A percentile compares a stretch with the other conserved stretches of the same genome.
Conservation (phyloP, 35 echinoderm and acorn worm species). For the Ophioderma brevispina region DNA sequence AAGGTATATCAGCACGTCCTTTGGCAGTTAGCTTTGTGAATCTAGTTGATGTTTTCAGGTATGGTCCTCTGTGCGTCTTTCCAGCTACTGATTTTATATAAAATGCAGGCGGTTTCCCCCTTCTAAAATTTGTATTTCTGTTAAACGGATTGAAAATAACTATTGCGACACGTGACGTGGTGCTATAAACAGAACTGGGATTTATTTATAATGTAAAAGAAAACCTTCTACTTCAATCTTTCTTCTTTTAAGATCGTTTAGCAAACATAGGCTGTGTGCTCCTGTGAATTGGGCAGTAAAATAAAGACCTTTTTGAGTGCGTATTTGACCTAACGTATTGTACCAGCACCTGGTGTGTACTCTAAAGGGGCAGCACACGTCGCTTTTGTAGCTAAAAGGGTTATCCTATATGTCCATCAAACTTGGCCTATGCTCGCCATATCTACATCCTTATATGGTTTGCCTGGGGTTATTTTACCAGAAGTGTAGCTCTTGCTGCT, state of each 20-base stretch:
- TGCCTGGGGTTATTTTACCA: background rate
- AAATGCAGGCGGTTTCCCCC: too few species aligned
- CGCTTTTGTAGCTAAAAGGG: background rate
- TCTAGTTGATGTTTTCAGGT: too few species aligned
- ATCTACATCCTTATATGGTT: background rate
- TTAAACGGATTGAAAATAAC: too few species aligned
- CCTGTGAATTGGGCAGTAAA: background rate
- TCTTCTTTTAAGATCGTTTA: background rate
- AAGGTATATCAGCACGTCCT: too few species aligned
- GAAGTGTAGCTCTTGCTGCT: background rate
- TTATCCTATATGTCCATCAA: background rate
- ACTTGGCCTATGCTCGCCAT: background rate
- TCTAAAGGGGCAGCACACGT: background rate
- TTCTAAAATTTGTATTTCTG: too few species aligned
- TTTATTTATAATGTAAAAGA: slow-evolving; percentile 7
- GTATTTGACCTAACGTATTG: slow-evolving; percentile 1
- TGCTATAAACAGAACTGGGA: background rate
- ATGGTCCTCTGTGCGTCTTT: too few species aligned
- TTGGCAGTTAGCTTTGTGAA: too few species aligned
- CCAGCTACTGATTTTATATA: too few species aligned
- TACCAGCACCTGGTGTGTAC: background rate
- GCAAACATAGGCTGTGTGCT: background rate
- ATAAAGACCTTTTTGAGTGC: slow-evolving; percentile 1
- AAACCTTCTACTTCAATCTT: background rate
- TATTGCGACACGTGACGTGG: background rate